A percentile compares a stretch with the other conserved stretches of the same genome.
Evolutionary conservation across 2,888 invertebrate species (phyloP).

Genomic region (Ametastegia equiseti): DNA sequence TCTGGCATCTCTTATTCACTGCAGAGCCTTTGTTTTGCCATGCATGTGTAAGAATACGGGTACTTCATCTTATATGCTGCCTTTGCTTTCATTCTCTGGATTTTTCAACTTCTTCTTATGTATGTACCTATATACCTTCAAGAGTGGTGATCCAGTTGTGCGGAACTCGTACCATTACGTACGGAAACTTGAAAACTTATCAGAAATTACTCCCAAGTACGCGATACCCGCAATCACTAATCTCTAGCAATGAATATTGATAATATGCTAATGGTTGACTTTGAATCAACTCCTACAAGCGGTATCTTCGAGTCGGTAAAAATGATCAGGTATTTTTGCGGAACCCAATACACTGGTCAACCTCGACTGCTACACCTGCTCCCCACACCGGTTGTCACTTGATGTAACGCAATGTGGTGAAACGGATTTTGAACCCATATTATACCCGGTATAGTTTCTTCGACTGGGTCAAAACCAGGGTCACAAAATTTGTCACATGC

Average conservation of each 20-base stretch:
- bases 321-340: slow-evolving; percentile 63
- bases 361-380: slow-evolving; percentile 59
- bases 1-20: slow-evolving; percentile 11
- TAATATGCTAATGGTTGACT: not conserved
- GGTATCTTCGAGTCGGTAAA: slow-evolving; percentile 47
- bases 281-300: not conserved
- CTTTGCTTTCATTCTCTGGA: not conserved
- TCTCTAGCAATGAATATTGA: not conserved
- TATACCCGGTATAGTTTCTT: not conserved
- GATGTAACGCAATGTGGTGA: slow-evolving; percentile 62
- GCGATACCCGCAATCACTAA: not conserved
- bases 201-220: not conserved
- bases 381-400: slow-evolving; percentile 23
- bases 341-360: slow-evolving; percentile 68
- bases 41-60: not conserved
- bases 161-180: not conserved
- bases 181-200: not conserved
- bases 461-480: not conserved
- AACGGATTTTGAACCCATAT: slow-evolving; percentile 58
- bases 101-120: not conserved
- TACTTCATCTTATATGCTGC: not conserved
- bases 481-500: not conserved
- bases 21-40: not conserved
- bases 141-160: not conserved
- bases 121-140: not conserved